Percentiles rank a stretch among this genome's conserved stretches.
Conservation (phyloP, 2,113 vertebrate genomes). For the Ciconia stormi region DNA sequence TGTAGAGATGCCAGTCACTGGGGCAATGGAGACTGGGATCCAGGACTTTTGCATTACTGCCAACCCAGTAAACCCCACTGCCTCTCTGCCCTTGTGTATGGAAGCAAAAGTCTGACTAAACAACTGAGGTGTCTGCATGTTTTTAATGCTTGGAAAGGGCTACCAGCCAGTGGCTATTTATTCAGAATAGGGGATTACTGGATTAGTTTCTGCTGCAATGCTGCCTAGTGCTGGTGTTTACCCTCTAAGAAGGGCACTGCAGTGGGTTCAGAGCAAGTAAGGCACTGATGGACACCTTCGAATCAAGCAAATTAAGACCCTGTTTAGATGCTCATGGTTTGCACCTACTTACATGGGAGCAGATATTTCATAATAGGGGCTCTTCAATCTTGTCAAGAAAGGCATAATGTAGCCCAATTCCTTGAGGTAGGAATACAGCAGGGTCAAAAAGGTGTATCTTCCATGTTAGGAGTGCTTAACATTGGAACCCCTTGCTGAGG, state of each 20-base stretch:
- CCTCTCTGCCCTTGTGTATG: not conserved
- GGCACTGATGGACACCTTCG: rapidly evolving
- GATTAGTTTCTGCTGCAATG: not conserved
- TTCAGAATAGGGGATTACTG: not conserved
- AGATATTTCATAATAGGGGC: not conserved
- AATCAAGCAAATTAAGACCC: not conserved
- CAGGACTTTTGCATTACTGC: not conserved
- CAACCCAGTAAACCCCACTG: not conserved
- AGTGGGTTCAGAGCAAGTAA: not conserved
- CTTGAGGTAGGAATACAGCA: rapidly evolving
- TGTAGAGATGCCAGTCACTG: not conserved
- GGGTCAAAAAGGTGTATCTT: not conserved
- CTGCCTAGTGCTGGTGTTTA: not conserved
- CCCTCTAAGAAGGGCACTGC: not conserved
- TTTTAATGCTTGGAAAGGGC: not conserved
- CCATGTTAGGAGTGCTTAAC: not conserved
- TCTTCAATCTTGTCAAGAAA: not conserved
- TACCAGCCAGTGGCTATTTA: not conserved
- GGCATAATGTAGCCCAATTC: not conserved
- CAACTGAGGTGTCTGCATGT: not conserved
- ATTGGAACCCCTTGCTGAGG: not conserved
- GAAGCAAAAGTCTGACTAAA: not conserved
- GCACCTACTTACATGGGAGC: not conserved
- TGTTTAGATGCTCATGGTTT: not conserved
- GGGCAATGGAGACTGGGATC: not conserved